Conservation (phyloP, 1,140 invertebrate species). For the Bicyclus anynana region DNA sequence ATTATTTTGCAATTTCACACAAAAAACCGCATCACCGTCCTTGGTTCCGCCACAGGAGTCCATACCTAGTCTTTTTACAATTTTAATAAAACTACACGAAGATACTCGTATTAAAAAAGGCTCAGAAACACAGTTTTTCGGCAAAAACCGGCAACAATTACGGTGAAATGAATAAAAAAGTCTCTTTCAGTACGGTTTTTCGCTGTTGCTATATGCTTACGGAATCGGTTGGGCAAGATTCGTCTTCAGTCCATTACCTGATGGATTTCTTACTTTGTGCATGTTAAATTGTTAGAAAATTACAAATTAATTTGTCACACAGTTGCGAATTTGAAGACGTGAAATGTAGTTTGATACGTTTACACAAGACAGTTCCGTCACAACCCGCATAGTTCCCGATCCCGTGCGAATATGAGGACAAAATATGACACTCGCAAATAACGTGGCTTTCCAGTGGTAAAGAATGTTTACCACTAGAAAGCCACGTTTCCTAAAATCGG, state of each 20-base stretch:
- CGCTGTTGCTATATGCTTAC: not conserved
- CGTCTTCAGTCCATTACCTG: not conserved
- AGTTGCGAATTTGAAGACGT: not conserved
- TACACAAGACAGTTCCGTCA: not conserved
- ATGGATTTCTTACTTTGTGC: conserved; percentile 1
- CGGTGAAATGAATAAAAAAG: not conserved
- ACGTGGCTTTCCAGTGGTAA: too few relatives aligned
- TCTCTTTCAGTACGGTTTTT: not conserved
- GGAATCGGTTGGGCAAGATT: conserved; percentile 1
- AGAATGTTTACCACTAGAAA: too few relatives aligned
- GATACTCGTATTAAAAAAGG: not conserved
- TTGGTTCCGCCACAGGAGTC: not conserved
- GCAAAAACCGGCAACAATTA: not conserved
- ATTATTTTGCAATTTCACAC: not conserved
- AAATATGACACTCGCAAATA: too few relatives aligned
- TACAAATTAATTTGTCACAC: conserved; percentile 2
- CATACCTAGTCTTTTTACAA: not conserved
- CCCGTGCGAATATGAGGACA: too few relatives aligned
- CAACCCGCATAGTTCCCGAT: too few relatives aligned
- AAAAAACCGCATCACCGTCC: not conserved
- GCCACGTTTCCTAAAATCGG: too few relatives aligned
- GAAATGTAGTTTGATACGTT: not conserved
- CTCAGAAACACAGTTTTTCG: not conserved
- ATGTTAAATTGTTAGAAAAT: conserved; percentile 2
- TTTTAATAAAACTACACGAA: not conserved